Evolutionary conservation across 2,888 invertebrate species (phyloP).

Genomic region (Blomia tropicalis): DNA sequence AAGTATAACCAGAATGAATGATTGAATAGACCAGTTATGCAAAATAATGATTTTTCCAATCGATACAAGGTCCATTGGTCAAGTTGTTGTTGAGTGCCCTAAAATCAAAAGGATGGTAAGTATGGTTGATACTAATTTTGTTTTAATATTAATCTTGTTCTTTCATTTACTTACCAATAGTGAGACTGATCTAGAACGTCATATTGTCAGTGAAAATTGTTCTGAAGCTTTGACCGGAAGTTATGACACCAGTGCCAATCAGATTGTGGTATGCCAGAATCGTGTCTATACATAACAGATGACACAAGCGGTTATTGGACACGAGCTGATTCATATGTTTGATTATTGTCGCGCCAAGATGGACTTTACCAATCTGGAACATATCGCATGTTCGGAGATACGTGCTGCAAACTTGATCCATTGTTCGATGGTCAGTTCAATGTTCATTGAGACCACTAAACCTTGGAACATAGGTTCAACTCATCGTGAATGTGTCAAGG

Average conservation of each 20-base stretch:
- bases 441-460: conserved; percentile 58
- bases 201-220: conserved; percentile 83
- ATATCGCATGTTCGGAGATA: conserved; percentile 82
- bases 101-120: conserved; percentile 59
- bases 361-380: conserved; percentile 73
- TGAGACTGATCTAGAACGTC: conserved; percentile 62
- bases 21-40: too few relatives aligned
- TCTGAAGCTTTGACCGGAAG: conserved; percentile 41
- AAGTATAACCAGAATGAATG: too few relatives aligned
- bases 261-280: conserved; percentile 81
- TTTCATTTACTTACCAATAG: too few relatives aligned
- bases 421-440: conserved; percentile 68
- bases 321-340: conserved; percentile 92
- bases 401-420: conserved; percentile 83
- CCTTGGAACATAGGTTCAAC: conserved; percentile 52
- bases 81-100: conserved; percentile 70
- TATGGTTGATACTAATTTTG: too few relatives aligned
- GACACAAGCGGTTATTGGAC: conserved; percentile 64
- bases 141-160: too few relatives aligned
- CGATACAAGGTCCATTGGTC: conserved; percentile 50
- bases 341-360: conserved; percentile 75
- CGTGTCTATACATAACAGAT: conserved; percentile 43
- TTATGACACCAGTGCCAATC: conserved; percentile 67
- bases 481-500: conserved; percentile 79
- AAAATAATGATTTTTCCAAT: neutral